Percentiles rank a stretch among this genome's conserved stretches.
Evolutionary conservation across 2,888 invertebrate genomes (phyloP).

Genomic region (Watsonalla binaria): DNA sequence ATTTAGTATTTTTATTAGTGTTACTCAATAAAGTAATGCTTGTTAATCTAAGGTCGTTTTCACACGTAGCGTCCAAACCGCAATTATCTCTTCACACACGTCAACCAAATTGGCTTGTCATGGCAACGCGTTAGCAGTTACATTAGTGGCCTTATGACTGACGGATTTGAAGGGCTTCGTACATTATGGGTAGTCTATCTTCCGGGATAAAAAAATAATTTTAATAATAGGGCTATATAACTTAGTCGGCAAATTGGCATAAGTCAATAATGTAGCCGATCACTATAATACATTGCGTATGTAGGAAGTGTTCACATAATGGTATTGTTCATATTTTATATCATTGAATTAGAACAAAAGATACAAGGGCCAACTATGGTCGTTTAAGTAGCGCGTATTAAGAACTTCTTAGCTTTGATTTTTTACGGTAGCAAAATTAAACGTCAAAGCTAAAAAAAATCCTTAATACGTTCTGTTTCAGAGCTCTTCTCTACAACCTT

Average conservation of each 20-base stretch:
- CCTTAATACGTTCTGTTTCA: too few relatives aligned
- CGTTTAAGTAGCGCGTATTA: too few relatives aligned
- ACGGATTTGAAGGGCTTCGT: conserved; percentile 16
- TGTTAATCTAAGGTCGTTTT: conserved; percentile 30
- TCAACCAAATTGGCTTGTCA: conserved; percentile 69
- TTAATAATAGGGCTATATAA: neutral
- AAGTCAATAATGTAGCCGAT: neutral
- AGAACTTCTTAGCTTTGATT: too few relatives aligned
- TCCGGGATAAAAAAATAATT: neutral
- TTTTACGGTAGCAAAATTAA: too few relatives aligned
- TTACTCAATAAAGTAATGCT: conserved; percentile 9
- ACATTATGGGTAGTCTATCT: conserved; percentile 11
- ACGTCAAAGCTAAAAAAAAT: too few relatives aligned
- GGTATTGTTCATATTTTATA: too few relatives aligned
- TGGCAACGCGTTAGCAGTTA: conserved; percentile 36
- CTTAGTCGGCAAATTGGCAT: neutral
- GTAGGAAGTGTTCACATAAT: neutral
- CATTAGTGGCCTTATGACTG: conserved; percentile 25
- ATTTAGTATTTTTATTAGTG: too few relatives aligned
- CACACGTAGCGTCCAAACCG: conserved; percentile 17
- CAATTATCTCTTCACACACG: conserved; percentile 51
- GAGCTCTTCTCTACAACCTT: too few relatives aligned
- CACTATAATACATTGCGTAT: neutral
- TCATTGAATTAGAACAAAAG: too few relatives aligned
- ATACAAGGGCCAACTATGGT: too few relatives aligned